Evolutionary conservation across 2,888 invertebrate genomes (phyloP), one percentile per base, ranked within the genome.

Genomic region (Julus scandinavius): DNA sequence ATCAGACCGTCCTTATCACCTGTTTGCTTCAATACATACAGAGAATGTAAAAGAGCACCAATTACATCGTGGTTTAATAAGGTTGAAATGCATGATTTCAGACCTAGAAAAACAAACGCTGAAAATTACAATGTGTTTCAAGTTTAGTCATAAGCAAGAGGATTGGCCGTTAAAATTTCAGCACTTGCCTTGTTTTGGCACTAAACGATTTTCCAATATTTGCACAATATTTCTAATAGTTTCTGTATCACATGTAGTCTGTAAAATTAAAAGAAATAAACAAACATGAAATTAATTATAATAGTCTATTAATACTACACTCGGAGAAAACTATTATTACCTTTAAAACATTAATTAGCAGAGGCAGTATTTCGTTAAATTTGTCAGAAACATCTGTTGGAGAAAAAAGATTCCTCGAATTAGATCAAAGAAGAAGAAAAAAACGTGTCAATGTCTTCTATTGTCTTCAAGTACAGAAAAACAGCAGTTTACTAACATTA

Each of bases 191-290:
- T 85, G 85, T 85, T 87, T 87, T 58, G 50, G 87, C 50, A 87
- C 87, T 40, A 87, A 87, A 17, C 54, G 5, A 49, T 29, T 40
- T 54, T 87, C 54, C n/a, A 87, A 20, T 2, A 29, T 87, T 87
- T 88, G 88, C 38, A 88, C 85, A 29, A 88, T 72, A 85, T 88
- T 84, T 41, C 84, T 88, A n/a, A 85, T 88, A 6, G 84, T 88
- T 84, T 88, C 88, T 49, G 50, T 29, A 88, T 88, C 88, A 63
- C 84, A 17, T 9, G 84, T 45, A 13, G 20, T 88, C 88, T 88
- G 50, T 49, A 87, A 85, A 85, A 85, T 85, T 63, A 49, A 4
- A 40, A 72, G 41, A 5, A 45, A 45, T 5, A 5, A 45, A 5
- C 6, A 45, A 5, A 45, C 41, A 45, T 45, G 6, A 45, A 45